phyloP scores from a whole-genome alignment of 1,140 invertebrate species.

The Oscheius sp. region DNA sequence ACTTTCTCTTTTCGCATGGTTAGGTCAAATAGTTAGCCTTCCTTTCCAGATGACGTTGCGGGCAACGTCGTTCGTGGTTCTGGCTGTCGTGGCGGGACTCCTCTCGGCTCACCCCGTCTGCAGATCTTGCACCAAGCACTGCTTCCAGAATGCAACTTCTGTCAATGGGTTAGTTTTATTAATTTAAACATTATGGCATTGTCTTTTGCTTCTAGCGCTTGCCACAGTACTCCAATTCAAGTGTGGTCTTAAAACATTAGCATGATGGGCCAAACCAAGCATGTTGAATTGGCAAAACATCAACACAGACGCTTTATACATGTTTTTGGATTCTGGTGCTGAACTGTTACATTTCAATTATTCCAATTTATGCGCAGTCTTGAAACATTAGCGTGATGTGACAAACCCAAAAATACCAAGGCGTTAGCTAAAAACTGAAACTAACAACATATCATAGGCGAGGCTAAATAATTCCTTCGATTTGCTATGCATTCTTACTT shows the following conservation, averaged over 20 bases:
- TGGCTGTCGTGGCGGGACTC: neutral
- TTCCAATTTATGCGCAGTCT: neutral
- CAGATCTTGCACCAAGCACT: constrained; percentile 31
- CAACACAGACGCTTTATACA: neutral
- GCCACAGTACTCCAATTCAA: neutral
- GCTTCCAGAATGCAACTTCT: constrained; percentile 14
- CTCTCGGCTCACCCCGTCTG: constrained; percentile 23
- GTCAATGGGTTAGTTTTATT: constrained; percentile 24
- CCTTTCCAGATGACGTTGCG: neutral
- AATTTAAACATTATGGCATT: neutral
- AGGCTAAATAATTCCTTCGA: too few species aligned
- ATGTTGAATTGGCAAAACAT: neutral
- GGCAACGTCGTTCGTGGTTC: neutral
- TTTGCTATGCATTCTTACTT: too few species aligned
- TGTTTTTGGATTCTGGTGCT: neutral
- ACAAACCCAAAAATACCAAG: too few species aligned
- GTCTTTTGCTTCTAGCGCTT: neutral
- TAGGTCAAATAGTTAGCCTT: too few species aligned
- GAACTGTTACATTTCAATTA: neutral
- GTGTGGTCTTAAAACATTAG: neutral
- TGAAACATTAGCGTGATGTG: neutral
- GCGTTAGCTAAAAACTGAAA: too few species aligned
- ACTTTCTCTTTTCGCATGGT: neutral
- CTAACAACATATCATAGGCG: too few species aligned
- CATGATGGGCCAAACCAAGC: neutral